Percentiles rank a stretch among this genome's conserved stretches.
These are phyloP conservation scores for Amphilophus citrinellus DNA, from an alignment of 2,113 vertebrate genomes.

Conservation along the genomic window DNA sequence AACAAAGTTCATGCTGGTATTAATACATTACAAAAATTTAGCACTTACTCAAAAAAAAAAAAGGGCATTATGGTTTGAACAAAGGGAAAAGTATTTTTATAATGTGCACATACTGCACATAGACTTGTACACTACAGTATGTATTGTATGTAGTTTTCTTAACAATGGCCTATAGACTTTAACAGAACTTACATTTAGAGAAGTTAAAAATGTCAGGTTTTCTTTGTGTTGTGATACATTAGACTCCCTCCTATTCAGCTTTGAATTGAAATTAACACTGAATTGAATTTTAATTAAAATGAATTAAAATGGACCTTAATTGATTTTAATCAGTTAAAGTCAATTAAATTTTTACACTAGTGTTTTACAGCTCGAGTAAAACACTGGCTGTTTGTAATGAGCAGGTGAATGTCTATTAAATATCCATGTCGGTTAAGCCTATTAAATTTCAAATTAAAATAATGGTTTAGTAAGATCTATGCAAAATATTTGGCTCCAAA, in stretches of 20 bases:
- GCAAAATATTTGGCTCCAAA: neutral
- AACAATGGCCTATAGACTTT: neutral
- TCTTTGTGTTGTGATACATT: neutral
- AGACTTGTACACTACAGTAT: neutral
- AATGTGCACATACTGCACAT: neutral
- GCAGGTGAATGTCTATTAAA: neutral
- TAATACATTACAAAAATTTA: neutral
- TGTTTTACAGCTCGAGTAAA: neutral
- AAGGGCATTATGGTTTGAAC: neutral
- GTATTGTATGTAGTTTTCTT: neutral
- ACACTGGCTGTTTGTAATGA: neutral
- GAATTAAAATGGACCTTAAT: no score
- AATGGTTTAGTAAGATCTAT: neutral
- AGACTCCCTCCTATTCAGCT: neutral
- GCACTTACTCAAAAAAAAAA: neutral
- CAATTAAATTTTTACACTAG: no score
- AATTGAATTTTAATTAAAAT: neutral
- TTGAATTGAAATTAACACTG: neutral
- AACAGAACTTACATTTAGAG: neutral
- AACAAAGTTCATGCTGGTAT: neutral
- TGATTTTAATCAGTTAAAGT: no score
- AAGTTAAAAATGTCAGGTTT: neutral
- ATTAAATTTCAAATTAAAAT: neutral
- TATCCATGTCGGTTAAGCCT: neutral
- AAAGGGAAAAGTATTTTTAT: neutral